Percentiles rank a stretch among this genome's conserved stretches.
phyloP scores from a whole-genome alignment of 2,888 invertebrate species.

The Caenorhabditis imperialis region DNA sequence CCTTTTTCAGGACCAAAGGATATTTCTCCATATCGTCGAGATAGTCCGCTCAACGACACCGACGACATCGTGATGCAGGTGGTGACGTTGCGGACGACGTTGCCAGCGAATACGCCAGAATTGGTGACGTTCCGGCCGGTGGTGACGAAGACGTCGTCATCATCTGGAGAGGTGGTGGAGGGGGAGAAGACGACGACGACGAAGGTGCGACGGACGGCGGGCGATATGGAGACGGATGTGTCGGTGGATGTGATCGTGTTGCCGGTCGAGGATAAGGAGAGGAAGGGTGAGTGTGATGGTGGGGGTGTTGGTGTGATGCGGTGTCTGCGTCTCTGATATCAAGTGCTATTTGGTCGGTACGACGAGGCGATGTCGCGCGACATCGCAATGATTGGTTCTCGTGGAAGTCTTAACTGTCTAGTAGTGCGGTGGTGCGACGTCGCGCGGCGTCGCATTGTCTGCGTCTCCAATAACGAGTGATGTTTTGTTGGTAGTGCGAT shows the following conservation, averaged over 20 bases:
- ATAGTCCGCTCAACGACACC: constrained; percentile 63
- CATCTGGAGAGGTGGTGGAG: constrained; percentile 2
- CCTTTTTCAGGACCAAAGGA: constrained; percentile 47
- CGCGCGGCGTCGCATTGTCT: too few relatives aligned
- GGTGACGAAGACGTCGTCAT: constrained; percentile 1
- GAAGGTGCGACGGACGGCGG: constrained; percentile 44
- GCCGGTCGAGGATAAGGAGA: constrained; percentile 64
- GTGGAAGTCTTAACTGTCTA: too few relatives aligned
- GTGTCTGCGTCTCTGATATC: too few relatives aligned
- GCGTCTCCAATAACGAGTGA: too few relatives aligned
- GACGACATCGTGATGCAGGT: constrained; percentile 50
- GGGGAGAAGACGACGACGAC: constrained; percentile 8
- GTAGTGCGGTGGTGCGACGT: too few relatives aligned
- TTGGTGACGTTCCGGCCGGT: constrained; percentile 51
- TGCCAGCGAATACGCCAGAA: constrained; percentile 35
- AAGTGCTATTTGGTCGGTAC: too few relatives aligned
- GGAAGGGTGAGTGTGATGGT: constrained; percentile 34
- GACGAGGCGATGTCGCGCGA: too few relatives aligned
- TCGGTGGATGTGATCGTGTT: constrained; percentile 74
- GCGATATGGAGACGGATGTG: constrained; percentile 74
- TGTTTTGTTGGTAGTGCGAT: too few relatives aligned
- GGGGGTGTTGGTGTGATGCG: too few relatives aligned
- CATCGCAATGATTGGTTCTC: too few relatives aligned
- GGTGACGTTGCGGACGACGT: constrained; percentile 35
- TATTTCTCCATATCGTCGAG: constrained; percentile 43